Conservation (phyloP, 2,113 vertebrate species). For the Zosterops hypoxanthus region DNA sequence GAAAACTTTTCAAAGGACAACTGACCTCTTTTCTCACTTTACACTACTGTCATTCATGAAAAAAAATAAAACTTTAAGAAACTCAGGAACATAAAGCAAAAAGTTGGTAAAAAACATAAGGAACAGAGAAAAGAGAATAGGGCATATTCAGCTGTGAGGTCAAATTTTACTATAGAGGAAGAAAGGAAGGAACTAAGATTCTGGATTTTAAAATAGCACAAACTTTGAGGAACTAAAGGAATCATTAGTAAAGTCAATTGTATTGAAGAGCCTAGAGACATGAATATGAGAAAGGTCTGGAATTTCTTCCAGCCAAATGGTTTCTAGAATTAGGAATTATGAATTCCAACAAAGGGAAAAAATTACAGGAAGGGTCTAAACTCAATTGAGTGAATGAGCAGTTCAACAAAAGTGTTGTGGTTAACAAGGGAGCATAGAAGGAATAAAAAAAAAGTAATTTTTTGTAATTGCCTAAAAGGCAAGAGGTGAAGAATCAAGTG, state of each 20-base stretch:
- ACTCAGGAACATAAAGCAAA: neutral
- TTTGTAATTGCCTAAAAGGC: neutral
- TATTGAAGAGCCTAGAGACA: neutral
- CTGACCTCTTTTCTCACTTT: constrained; percentile 48
- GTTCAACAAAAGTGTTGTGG: neutral
- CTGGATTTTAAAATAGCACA: neutral
- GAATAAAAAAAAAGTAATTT: neutral
- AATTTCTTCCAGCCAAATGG: neutral
- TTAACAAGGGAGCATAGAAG: neutral
- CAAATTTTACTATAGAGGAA: neutral
- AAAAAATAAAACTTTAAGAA: constrained; percentile 8
- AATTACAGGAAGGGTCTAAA: neutral
- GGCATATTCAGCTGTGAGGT: neutral
- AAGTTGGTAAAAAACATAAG: neutral
- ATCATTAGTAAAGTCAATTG: neutral
- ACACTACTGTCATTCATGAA: neutral
- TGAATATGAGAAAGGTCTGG: neutral
- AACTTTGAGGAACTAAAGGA: neutral
- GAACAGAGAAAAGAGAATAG: neutral
- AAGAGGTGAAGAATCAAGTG: neutral
- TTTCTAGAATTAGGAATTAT: neutral
- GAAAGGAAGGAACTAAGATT: neutral
- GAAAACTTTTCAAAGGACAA: constrained; percentile 58
- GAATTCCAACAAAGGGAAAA: neutral
- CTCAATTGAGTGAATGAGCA: neutral